These are phyloP conservation scores for Contarinia nasturtii DNA, from an alignment of 1,140 invertebrate genomes.

Conservation along the genomic window DNA sequence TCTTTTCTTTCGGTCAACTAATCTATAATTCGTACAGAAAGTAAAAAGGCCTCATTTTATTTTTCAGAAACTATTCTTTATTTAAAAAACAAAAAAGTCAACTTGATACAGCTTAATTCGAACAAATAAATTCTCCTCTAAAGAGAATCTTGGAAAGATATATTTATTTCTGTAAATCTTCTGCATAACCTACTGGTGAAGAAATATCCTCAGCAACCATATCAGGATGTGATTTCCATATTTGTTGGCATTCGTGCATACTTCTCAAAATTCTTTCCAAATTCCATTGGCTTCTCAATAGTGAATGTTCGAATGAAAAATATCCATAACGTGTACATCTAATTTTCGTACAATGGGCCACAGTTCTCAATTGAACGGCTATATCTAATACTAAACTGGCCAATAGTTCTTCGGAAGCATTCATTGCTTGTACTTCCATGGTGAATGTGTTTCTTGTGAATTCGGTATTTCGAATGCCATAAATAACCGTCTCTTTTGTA, in stretches of 20 bases:
- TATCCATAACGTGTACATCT: slow-evolving; percentile 65
- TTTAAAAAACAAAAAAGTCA: too few relatives aligned
- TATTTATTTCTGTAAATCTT: too few relatives aligned
- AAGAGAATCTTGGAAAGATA: too few relatives aligned
- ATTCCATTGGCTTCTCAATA: slow-evolving; percentile 70
- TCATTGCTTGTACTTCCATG: slow-evolving; percentile 74
- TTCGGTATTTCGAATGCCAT: slow-evolving; percentile 66
- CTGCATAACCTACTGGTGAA: too few relatives aligned
- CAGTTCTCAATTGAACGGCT: slow-evolving; percentile 53
- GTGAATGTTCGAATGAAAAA: slow-evolving; percentile 54
- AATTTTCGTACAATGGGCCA: slow-evolving; percentile 60
- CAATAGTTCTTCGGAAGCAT: slow-evolving; percentile 57
- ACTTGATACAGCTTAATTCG: too few relatives aligned
- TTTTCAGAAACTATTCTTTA: too few relatives aligned
- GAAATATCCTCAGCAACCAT: not conserved
- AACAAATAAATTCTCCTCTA: too few relatives aligned
- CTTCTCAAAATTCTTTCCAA: slow-evolving; percentile 53
- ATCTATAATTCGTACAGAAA: too few relatives aligned
- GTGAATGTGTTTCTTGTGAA: slow-evolving; percentile 70
- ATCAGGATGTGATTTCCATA: slow-evolving; percentile 22
- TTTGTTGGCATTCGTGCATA: slow-evolving; percentile 33
- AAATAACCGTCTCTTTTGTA: slow-evolving; percentile 54
- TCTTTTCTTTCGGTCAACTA: too few relatives aligned
- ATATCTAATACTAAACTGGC: slow-evolving; percentile 54
- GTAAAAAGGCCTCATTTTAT: too few relatives aligned